Percentiles rank a stretch among this genome's conserved stretches.
Evolutionary conservation across 1,140 invertebrate genomes (phyloP).

Genomic region (Lerema accius): DNA sequence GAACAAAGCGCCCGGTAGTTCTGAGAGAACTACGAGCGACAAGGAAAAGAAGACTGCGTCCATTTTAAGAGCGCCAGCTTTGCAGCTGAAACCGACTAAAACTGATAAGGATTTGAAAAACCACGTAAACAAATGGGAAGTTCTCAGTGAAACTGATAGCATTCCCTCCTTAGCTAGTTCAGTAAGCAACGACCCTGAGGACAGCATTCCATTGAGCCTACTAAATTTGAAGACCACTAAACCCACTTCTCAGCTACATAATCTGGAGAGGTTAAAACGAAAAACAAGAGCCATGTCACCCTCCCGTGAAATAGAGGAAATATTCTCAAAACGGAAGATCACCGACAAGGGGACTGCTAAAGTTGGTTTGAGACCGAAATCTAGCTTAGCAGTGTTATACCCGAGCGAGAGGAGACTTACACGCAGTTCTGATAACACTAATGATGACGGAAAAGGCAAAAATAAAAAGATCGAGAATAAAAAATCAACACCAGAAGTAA

Average conservation of each 20-base stretch:
- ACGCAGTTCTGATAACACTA: conserved; percentile 61
- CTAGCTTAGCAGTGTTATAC: conserved; percentile 70
- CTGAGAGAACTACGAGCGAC: conserved; percentile 41
- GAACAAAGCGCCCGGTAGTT: conserved; percentile 42
- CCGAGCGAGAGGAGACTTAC: conserved; percentile 69
- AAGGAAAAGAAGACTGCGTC: conserved; percentile 59
- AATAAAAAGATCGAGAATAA: conserved; percentile 65
- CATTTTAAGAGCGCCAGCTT: conserved; percentile 67
- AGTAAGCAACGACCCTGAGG: conserved; percentile 78
- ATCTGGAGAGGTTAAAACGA: conserved; percentile 74
- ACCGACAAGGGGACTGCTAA: conserved; percentile 62
- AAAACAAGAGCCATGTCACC: conserved; percentile 80
- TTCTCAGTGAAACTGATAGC: conserved; percentile 84
- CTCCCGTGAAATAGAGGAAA: conserved; percentile 78
- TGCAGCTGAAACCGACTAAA: conserved; percentile 72
- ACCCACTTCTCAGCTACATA: conserved; percentile 63
- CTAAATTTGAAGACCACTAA: conserved; percentile 72
- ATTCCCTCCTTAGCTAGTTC: conserved; percentile 80
- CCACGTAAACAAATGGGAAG: conserved; percentile 82
- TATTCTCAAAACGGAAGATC: conserved; percentile 74
- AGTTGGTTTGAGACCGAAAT: conserved; percentile 70
- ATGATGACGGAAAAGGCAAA: conserved; percentile 60
- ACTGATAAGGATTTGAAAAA: conserved; percentile 70
- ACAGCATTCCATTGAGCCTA: conserved; percentile 79
- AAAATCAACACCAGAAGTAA: conserved; percentile 52